Evolutionary conservation across 2,113 vertebrate species (phyloP).

Genomic region (Ptychochromis oligacanthus): DNA sequence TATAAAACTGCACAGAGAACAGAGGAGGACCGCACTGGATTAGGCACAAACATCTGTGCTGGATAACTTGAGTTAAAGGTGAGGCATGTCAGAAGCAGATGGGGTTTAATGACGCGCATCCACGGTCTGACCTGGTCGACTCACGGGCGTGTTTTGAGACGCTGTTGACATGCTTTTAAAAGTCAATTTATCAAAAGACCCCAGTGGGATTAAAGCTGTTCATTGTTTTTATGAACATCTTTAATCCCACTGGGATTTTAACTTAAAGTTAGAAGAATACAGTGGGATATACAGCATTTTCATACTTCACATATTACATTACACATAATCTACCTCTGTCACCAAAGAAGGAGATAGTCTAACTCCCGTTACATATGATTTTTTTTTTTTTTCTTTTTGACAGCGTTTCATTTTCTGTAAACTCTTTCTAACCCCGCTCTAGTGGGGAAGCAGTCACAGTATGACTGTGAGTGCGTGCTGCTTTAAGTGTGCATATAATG

Average conservation of each 20-base stretch:
- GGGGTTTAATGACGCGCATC: not conserved
- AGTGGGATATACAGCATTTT: not conserved
- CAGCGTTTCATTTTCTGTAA: not conserved
- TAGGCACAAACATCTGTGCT: slow-evolving; percentile 23
- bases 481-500: not conserved
- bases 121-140: not conserved
- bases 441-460: slow-evolving; percentile 1
- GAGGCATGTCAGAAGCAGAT: slow-evolving; percentile 12
- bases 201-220: slow-evolving; percentile 4
- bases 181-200: slow-evolving; percentile 26
- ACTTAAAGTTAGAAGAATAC: not conserved
- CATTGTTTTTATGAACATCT: slow-evolving; percentile 15
- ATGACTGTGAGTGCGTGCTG: not conserved
- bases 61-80: slow-evolving; percentile 7
- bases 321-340: not conserved
- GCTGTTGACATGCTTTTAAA: slow-evolving; percentile 10
- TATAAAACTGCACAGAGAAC: slow-evolving; percentile 86
- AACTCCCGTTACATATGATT: not conserved
- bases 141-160: slow-evolving; percentile 24
- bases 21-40: not conserved
- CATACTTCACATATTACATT: not conserved
- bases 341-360: not conserved
- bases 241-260: too few relatives aligned
- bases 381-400: not conserved
- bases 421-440: slow-evolving; percentile 7